These are phyloP conservation scores for Apteryx mantelli DNA, from an alignment of 2,113 vertebrate species.

Conservation along the genomic window DNA sequence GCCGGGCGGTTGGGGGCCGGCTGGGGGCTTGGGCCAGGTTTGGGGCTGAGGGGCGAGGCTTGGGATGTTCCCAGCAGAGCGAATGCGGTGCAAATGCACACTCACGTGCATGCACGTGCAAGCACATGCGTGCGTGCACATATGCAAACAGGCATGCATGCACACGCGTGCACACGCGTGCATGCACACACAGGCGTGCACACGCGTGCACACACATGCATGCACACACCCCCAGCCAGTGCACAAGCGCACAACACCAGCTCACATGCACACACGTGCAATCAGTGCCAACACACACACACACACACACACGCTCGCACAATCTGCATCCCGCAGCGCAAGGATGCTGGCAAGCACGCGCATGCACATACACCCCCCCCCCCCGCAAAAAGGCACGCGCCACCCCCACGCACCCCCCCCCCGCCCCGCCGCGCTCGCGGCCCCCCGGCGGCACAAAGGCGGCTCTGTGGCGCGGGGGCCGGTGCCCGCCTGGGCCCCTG, in stretches of 20 bases:
- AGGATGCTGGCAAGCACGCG: too few relatives aligned
- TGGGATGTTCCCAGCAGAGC: rapidly evolving
- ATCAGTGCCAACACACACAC: neutral
- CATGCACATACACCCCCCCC: neutral
- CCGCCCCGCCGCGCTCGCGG: too few relatives aligned
- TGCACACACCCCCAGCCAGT: neutral
- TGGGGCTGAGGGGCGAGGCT: neutral
- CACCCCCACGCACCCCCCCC: too few relatives aligned
- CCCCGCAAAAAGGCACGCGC: too few relatives aligned
- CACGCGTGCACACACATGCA: too few relatives aligned
- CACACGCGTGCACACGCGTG: neutral
- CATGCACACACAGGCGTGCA: neutral
- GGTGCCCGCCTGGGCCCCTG: neutral
- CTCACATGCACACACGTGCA: neutral
- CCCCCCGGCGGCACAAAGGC: too few relatives aligned
- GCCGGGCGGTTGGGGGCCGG: neutral
- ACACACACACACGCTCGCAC: neutral
- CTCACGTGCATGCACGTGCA: neutral
- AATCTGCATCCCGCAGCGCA: too few relatives aligned
- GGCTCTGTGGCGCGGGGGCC: neutral
- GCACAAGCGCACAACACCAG: too few relatives aligned
- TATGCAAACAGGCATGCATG: too few relatives aligned
- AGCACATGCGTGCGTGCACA: neutral
- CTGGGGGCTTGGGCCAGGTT: too few relatives aligned
- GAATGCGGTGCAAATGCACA: too few relatives aligned